Base-by-base conservation (phyloP, 2,888 invertebrate genomes). In the Agrypnus murinus region DNA sequence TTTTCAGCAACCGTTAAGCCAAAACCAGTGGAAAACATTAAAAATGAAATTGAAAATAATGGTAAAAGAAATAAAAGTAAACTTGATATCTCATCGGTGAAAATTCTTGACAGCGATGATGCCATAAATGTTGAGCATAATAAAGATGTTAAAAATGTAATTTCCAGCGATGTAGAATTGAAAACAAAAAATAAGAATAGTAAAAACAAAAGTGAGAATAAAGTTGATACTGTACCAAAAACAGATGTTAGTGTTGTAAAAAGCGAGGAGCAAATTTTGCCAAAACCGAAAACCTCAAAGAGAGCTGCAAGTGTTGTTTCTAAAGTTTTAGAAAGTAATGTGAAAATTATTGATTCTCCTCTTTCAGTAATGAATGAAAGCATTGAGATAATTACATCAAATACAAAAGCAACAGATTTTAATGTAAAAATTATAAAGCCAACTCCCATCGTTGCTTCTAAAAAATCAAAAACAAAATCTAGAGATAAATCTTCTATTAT, bases 21-120 rank as follows among this genome's bases (percentile, higher is more conserved):
- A 15, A 48, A 57, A 36, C 12, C 34, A 32, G 40, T 32, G 14
- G 65, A 50, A 50, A 69, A 60, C 34, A 14, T 25, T n/a, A 62
- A 71, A 60, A 19, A 46, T 9, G 60, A 59, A 50, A n/a, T 15
- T 10, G 45, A 53, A 43, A 36, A n/a, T n/a, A n/a, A 19, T 34
- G 57, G 32, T 10, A 63, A 19, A 36, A 7, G 34, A 12, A 10
- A n/a, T 3, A 59, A 45, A 40, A 25, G 25, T 19, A 65, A 65
- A 25, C 8, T 8, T 10, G 55, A 32, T 14, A n/a, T n/a, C n/a
- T 7, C 12, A n/a, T n/a, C 48, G 1, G 12, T 10, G 19, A 46
- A 12, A 50, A 50, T 43, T 14, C 15, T n/a, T 19, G 19, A 55
- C 17, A 12, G 14, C 10, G 50, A 60, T 12, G 32, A 34, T 38